Percentiles rank a stretch among this genome's conserved stretches.
Evolutionary conservation across 2,113 vertebrate genomes (phyloP).

Genomic region (Hirundichthys speculiger): DNA sequence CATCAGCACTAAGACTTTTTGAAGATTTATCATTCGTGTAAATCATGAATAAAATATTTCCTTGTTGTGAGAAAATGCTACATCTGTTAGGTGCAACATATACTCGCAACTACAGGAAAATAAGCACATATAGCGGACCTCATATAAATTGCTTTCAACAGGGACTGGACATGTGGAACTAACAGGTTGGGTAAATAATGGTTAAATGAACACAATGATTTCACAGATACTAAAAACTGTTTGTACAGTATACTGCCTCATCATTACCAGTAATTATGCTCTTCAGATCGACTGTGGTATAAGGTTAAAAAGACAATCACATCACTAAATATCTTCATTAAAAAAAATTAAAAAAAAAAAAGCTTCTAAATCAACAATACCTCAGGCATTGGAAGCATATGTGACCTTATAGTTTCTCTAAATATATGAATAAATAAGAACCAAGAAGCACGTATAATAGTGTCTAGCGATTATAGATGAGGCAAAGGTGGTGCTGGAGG

Average conservation of each 20-base stretch:
- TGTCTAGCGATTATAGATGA: slow-evolving; percentile 65
- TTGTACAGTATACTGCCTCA: too few species aligned
- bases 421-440: slow-evolving; percentile 72
- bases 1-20: slow-evolving; percentile 82
- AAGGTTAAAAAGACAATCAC: too few species aligned
- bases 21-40: slow-evolving; percentile 84
- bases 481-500: slow-evolving; percentile 66
- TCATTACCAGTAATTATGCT: too few species aligned
- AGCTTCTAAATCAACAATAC: slow-evolving; percentile 22
- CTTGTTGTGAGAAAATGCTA: slow-evolving; percentile 81
- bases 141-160: slow-evolving; percentile 42
- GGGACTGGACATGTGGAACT: slow-evolving; percentile 6
- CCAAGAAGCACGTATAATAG: slow-evolving; percentile 40
- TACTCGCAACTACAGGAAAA: slow-evolving; percentile 61
- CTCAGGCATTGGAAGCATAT: slow-evolving; percentile 24
- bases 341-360: neutral
- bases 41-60: slow-evolving; percentile 86
- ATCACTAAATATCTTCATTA: neutral
- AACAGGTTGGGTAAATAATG: slow-evolving; percentile 5
- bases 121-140: slow-evolving; percentile 60
- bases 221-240: too few species aligned
- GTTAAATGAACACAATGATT: slow-evolving; percentile 4
- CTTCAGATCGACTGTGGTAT: too few species aligned
- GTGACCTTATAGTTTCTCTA: slow-evolving; percentile 16
- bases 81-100: slow-evolving; percentile 76